A percentile compares a stretch with the other conserved stretches of the same genome.
phyloP scores from a whole-genome alignment of 1,140 invertebrate species.

The Drosophila grimshawi region DNA sequence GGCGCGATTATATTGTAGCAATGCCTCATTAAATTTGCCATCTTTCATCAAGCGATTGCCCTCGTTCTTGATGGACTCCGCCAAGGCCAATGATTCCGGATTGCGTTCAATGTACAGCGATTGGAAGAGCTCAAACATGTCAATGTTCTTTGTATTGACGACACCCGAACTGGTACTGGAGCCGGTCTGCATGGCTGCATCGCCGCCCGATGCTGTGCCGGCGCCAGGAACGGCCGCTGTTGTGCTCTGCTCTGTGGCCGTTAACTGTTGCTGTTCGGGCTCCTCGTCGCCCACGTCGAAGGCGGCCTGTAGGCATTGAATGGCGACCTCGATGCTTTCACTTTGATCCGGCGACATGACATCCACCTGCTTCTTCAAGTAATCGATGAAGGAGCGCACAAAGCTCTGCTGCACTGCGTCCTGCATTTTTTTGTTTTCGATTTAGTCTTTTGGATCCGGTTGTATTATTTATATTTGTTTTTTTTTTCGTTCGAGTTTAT shows the following conservation, averaged over 20 bases:
- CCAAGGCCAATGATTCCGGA: conserved; percentile 87
- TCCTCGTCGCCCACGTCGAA: conserved; percentile 88
- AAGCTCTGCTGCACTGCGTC: conserved; percentile 79
- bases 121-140: conserved; percentile 85
- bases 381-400: conserved; percentile 76
- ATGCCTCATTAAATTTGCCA: conserved; percentile 91
- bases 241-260: conserved; percentile 41
- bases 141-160: conserved; percentile 80
- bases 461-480: neutral
- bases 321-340: conserved; percentile 91
- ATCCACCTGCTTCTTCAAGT: conserved; percentile 75
- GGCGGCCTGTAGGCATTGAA: conserved; percentile 93
- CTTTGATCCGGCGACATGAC: conserved; percentile 87
- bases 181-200: conserved; percentile 38
- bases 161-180: conserved; percentile 46
- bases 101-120: conserved; percentile 79
- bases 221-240: conserved; percentile 28
- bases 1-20: conserved; percentile 93
- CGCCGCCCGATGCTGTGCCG: conserved; percentile 3
- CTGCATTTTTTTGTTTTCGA: conserved; percentile 54
- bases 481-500: neutral
- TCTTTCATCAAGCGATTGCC: conserved; percentile 95
- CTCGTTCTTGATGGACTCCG: conserved; percentile 91
- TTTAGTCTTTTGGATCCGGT: neutral
- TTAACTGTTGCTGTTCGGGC: conserved; percentile 28